phyloP scores from a whole-genome alignment of 30 jellyfish, hydroid and myxozoan species.

The Mastigias papua region DNA sequence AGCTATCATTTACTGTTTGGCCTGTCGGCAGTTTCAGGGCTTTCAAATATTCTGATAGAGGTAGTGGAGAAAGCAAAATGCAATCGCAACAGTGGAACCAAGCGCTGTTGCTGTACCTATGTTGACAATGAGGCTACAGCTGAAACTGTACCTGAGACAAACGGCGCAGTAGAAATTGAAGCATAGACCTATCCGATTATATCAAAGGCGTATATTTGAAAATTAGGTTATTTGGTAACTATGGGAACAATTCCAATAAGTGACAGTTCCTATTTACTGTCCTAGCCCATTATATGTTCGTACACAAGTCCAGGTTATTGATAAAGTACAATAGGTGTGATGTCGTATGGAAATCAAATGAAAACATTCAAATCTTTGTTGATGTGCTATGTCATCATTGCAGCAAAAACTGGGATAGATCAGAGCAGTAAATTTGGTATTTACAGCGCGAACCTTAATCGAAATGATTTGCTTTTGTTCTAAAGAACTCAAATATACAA shows the following conservation, averaged over 20 bases:
- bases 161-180: neutral
- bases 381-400: no score
- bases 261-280: no score
- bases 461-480: no score
- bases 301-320: no score
- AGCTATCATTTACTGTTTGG: constrained; percentile 12
- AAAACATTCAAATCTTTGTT: no score
- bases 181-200: neutral
- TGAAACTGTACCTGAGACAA: neutral
- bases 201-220: neutral
- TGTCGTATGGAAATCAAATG: no score
- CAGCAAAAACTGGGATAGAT: no score
- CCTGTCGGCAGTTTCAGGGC: constrained; percentile 37
- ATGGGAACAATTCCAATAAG: neutral
- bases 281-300: no score
- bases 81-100: neutral
- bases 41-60: constrained; percentile 13
- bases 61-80: neutral
- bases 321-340: no score
- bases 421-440: no score
- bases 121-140: neutral
- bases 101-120: neutral
- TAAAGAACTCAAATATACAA: no score
- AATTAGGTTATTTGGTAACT: neutral
- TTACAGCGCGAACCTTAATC: no score